Percentiles rank a stretch among this genome's conserved stretches.
These are phyloP conservation scores for Pangasianodon hypophthalmus DNA, from an alignment of 2,113 vertebrate species.

Conservation along the genomic window DNA sequence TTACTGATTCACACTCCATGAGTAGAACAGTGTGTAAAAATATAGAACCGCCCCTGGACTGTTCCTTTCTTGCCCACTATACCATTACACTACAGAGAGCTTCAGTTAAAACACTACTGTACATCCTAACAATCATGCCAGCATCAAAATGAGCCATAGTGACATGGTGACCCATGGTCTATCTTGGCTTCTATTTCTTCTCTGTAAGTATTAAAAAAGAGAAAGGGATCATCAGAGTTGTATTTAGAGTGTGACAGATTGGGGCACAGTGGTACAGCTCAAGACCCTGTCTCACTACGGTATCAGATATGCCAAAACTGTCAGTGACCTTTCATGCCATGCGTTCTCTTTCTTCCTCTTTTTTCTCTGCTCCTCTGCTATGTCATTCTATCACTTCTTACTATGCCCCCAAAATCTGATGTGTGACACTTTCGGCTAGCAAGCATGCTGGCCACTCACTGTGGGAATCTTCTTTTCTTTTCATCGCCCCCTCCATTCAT, in stretches of 20 bases:
- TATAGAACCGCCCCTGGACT: constrained; percentile 26
- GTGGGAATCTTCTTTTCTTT: not conserved
- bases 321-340: constrained; percentile 23
- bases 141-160: not conserved
- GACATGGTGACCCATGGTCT: not conserved
- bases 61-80: constrained; percentile 2
- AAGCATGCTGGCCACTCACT: constrained; percentile 25
- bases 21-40: constrained; percentile 48
- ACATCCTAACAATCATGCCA: not conserved
- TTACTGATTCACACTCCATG: not conserved
- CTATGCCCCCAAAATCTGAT: constrained; percentile 19
- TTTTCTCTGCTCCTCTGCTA: constrained; percentile 2
- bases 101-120: constrained; percentile 32
- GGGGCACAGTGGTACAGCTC: constrained; percentile 19
- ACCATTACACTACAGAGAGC: constrained; percentile 37
- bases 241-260: constrained; percentile 32
- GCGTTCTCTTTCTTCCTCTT: not conserved
- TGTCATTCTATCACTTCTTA: constrained; percentile 11
- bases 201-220: not conserved
- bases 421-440: constrained; percentile 44
- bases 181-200: constrained; percentile 15
- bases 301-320: constrained; percentile 7
- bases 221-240: not conserved
- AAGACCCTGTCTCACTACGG: constrained; percentile 1
- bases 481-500: not conserved